Evolutionary conservation across 2,888 invertebrate species (phyloP).

Genomic region (Leptogaster cylindrica): DNA sequence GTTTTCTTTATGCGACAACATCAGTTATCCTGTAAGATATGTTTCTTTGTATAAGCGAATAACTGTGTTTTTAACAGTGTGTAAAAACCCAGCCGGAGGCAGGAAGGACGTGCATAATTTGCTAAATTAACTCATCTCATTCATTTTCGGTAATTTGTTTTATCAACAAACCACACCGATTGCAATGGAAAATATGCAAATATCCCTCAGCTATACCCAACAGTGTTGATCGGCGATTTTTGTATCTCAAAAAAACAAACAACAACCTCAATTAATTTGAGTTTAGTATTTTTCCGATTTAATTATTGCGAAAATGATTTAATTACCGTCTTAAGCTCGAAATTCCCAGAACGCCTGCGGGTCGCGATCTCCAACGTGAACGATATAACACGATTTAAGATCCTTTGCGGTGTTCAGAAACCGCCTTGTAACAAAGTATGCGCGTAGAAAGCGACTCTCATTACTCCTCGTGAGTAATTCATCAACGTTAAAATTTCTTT

Average conservation of each 20-base stretch:
- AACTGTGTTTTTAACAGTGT: background rate
- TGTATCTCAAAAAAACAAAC: no score
- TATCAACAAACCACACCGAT: background rate
- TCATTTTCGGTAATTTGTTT: background rate
- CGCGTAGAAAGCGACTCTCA: conserved; percentile 32
- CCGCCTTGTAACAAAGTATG: background rate
- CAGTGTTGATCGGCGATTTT: no score
- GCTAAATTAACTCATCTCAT: conserved; percentile 30
- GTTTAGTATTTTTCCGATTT: conserved; percentile 12
- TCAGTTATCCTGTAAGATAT: background rate
- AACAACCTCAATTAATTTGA: conserved; percentile 31
- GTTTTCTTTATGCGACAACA: conserved; percentile 5
- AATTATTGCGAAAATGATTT: conserved; percentile 40
- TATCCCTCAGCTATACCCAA: conserved; percentile 8
- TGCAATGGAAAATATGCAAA: conserved; percentile 26
- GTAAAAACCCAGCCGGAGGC: background rate
- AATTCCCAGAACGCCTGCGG: background rate
- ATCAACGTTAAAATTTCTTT: conserved; percentile 34
- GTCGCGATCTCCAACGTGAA: background rate
- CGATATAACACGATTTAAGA: conserved; percentile 7
- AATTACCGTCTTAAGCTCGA: conserved; percentile 14
- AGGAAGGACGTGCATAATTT: conserved; percentile 11
- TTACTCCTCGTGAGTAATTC: conserved; percentile 14
- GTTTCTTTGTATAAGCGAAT: background rate
- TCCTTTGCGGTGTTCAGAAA: conserved; percentile 10